Percentiles rank a stretch among this genome's conserved stretches.
Evolutionary conservation across 2,797 vertebrate species (phyloP).

Genomic region (Peromyscus attwateri): DNA sequence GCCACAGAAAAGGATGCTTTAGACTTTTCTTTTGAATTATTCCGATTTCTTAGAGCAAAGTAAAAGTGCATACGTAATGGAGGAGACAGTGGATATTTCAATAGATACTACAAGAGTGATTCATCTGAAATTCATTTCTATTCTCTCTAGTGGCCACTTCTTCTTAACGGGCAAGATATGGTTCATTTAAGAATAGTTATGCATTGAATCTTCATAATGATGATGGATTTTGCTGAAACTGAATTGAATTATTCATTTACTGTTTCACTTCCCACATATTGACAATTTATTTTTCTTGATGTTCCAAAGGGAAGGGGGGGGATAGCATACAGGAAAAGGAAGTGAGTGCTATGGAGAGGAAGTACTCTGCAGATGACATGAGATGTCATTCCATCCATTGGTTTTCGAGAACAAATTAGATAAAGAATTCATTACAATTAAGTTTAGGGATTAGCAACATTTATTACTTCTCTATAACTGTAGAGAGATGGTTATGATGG

Average conservation of each 20-base stretch:
- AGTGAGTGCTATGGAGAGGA: not conserved
- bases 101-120: slow-evolving; percentile 58
- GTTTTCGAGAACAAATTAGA: slow-evolving; percentile 64
- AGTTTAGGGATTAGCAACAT: slow-evolving; percentile 69
- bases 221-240: slow-evolving; percentile 69
- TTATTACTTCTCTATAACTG: slow-evolving; percentile 66
- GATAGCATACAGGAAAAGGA: not conserved
- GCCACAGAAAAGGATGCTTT: not conserved
- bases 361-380: not conserved
- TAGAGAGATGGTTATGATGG: slow-evolving; percentile 62
- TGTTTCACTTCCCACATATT: slow-evolving; percentile 58
- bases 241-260: slow-evolving; percentile 76
- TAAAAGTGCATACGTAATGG: slow-evolving; percentile 46
- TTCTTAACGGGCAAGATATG: slow-evolving; percentile 68
- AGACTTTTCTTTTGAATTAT: slow-evolving; percentile 45
- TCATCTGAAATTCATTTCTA: slow-evolving; percentile 74
- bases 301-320: not conserved
- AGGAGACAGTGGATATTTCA: slow-evolving; percentile 49
- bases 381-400: slow-evolving; percentile 24
- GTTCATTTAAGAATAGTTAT: slow-evolving; percentile 79
- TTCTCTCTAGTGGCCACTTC: slow-evolving; percentile 70
- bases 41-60: slow-evolving; percentile 50
- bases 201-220: slow-evolving; percentile 74
- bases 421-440: slow-evolving; percentile 69
- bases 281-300: slow-evolving; percentile 68